These are phyloP conservation scores for Babyrousa celebensis DNA, from an alignment of 2,797 vertebrate species.

Conservation along the genomic window DNA sequence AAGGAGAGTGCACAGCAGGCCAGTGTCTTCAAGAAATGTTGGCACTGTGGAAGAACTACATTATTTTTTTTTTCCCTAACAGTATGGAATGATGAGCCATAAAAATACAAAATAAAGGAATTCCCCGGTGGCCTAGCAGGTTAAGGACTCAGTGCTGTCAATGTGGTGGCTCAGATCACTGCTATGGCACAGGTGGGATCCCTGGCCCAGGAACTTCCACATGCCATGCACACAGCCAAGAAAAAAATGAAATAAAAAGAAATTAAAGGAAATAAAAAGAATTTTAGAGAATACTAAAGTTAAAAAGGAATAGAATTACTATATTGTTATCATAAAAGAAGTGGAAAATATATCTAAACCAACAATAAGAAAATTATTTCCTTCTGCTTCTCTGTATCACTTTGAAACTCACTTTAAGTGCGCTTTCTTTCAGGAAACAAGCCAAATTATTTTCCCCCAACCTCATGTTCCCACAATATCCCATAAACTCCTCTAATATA, in stretches of 20 bases:
- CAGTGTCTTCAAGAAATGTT: background rate
- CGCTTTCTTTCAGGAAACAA: constrained; percentile 23
- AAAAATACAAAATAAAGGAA: background rate
- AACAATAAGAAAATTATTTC: constrained; percentile 49
- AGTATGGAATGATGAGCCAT: background rate
- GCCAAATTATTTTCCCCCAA: background rate
- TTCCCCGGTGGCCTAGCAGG: too few relatives aligned
- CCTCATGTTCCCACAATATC: background rate
- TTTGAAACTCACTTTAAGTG: constrained; percentile 25
- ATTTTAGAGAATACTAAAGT: background rate
- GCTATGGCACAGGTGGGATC: too few relatives aligned
- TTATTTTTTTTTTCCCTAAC: background rate
- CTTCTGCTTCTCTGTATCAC: constrained; percentile 1
- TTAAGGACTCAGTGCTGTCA: too few relatives aligned
- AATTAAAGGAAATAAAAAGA: background rate
- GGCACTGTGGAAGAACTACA: background rate
- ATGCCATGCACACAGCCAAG: too few relatives aligned
- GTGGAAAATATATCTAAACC: background rate
- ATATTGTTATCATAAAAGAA: constrained; percentile 23
- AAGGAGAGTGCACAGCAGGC: background rate
- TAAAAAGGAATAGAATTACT: background rate
- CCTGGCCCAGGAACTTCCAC: too few relatives aligned
- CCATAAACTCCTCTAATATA: background rate
- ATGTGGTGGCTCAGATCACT: too few relatives aligned
- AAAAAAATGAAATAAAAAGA: background rate